These are phyloP conservation scores for Brachionus rotundiformis DNA, from an alignment of 1,140 invertebrate species.

Conservation along the genomic window DNA sequence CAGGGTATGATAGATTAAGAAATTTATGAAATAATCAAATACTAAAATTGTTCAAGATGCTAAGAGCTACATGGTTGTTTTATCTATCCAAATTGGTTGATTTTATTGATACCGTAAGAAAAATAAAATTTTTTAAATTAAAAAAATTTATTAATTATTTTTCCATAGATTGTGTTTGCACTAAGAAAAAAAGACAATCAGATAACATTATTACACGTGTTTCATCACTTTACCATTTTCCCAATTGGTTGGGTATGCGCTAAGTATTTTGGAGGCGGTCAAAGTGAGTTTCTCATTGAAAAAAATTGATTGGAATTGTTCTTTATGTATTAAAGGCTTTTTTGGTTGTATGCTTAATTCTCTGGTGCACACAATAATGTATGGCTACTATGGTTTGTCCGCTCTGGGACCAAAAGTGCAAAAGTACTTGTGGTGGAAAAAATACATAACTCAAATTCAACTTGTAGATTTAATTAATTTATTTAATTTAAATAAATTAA, in stretches of 20 bases:
- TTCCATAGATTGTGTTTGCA: conserved; percentile 57
- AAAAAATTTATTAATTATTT: neutral
- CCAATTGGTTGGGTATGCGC: conserved; percentile 56
- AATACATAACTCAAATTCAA: conserved; percentile 62
- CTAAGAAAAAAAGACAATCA: conserved; percentile 76
- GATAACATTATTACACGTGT: conserved; percentile 75
- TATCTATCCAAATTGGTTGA: conserved; percentile 56
- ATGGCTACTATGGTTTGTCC: conserved; percentile 74
- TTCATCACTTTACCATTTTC: conserved; percentile 68
- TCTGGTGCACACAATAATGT: conserved; percentile 78
- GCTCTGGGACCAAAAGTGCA: conserved; percentile 64
- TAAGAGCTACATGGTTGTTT: conserved; percentile 55
- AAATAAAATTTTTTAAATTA: neutral
- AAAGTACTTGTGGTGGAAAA: conserved; percentile 65
- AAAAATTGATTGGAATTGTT: neutral
- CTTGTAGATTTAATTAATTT: conserved; percentile 54
- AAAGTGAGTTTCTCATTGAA: neutral
- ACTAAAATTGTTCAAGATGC: neutral
- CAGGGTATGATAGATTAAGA: neutral
- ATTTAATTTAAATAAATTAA: neutral
- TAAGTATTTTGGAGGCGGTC: conserved; percentile 55
- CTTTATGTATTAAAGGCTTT: conserved; percentile 54
- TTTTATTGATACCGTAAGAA: conserved; percentile 54
- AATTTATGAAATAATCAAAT: too few relatives aligned
- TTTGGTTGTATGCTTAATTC: conserved; percentile 69